Base-by-base conservation (phyloP, 2,113 vertebrate genomes). In the Rhipidura dahli region DNA sequence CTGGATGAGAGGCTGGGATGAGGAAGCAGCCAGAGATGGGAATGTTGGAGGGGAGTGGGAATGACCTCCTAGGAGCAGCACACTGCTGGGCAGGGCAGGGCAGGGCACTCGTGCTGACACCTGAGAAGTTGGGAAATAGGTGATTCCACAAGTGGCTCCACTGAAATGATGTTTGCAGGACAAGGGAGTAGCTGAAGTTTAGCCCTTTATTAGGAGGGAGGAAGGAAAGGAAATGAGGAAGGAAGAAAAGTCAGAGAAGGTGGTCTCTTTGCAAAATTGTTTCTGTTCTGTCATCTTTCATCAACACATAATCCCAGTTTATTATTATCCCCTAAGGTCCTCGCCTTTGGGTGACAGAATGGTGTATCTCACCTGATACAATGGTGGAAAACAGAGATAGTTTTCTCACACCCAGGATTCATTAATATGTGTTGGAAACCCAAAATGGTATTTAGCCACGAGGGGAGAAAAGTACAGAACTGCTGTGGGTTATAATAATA, bases 401-500 rank as follows among this genome's bases (percentile, higher is more conserved):
- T 33, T 94, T 71, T 81, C 60, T 85, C 50, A 80, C 56, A 76
- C 50, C 40, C 31, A 26, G 44, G 20, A 40, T 82, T 85, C 80
- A 76, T 96, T 92, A 90, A 89, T 94, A 93, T 90, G 87, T 35
- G 86, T 68, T 71, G 64, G 63, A 92, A 87, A 83, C 35, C 79
- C 31, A 40, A 90, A 93, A 92, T 26, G 26, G 30, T 45, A 30
- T 90, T 96, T 66, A 71, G 53, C 71, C 83, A 13, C 19, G 7
- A 87, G 64, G 61, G 59, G 69, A 54, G 7, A 16, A 91, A 87
- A 42, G 21, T 77, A 69, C 59, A 63, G 83, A 87, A 92, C 75
- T 89, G 71, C 82, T 94, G 53, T 83, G 94, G 85, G 75, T 97
- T 96, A 92, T 66, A 97, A 95, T 66, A 97, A 95, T 92, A 86